These are phyloP conservation scores for Beris chalybata DNA, from an alignment of 2,888 invertebrate genomes.

Conservation along the genomic window DNA sequence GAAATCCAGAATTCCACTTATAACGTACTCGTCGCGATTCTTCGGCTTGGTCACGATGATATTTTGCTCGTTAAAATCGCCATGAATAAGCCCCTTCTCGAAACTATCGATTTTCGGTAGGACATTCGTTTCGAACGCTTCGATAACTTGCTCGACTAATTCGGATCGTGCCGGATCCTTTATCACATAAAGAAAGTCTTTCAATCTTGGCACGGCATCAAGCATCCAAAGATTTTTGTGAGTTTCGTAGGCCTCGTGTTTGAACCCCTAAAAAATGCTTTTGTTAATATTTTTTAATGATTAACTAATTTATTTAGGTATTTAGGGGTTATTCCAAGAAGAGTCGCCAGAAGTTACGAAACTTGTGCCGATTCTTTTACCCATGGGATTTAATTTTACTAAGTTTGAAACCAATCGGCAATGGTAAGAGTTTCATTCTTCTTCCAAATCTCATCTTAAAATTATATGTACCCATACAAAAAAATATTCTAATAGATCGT, in stretches of 20 bases:
- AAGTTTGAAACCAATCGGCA: no score
- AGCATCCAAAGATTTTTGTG: conserved; percentile 79
- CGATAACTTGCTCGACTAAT: conserved; percentile 65
- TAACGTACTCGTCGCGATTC: conserved; percentile 58
- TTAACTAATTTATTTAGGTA: conserved; percentile 2
- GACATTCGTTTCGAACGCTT: conserved; percentile 68
- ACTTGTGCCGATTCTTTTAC: no score
- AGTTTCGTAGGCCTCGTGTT: conserved; percentile 68
- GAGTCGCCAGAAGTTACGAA: no score
- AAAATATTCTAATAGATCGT: no score
- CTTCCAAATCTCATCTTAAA: neutral
- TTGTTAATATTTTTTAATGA: conserved; percentile 11
- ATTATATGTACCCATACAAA: neutral
- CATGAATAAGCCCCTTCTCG: conserved; percentile 76
- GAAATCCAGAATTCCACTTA: conserved; percentile 81
- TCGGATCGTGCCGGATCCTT: conserved; percentile 63
- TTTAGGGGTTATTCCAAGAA: neutral
- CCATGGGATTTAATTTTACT: no score
- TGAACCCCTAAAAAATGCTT: conserved; percentile 62
- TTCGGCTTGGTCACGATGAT: conserved; percentile 62
- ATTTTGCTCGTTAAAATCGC: conserved; percentile 91
- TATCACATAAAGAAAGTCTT: conserved; percentile 71
- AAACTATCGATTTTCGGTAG: conserved; percentile 62
- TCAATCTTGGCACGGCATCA: conserved; percentile 66
- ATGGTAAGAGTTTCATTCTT: no score